Base-by-base conservation (phyloP, 2,888 invertebrate genomes). In the Diplolepis rosae region DNA sequence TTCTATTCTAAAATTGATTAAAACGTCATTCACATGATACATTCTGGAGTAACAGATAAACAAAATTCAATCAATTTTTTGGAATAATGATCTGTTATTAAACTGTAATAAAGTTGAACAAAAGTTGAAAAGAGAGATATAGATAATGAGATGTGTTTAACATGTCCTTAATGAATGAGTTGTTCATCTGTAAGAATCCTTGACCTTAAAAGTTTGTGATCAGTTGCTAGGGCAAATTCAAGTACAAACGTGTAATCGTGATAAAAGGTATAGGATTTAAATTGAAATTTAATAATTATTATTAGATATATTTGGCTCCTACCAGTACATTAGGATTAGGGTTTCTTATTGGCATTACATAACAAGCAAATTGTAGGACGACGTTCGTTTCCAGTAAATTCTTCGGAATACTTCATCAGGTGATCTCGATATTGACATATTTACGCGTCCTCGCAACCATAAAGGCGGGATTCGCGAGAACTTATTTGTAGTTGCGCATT, bases 261-360 rank as follows among this genome's bases (percentile, higher is more conserved):
- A 39, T 39, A n/a, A 39, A 39, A 39, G 39, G 39, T n/a, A 6
- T 18, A 11, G 28, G 24, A 13, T 27, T 51, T 28, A 24, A 48
- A n/a, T 13, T n/a, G n/a, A 24, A 18, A 13, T 13, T 4, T 0
- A 4, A 13, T 22, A 42, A 66, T 45, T 42, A 54, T 11, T 32
- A 27, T 18, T 2, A 30, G 50, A 13, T 65, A 54, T 2, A 27
- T 15, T 27, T 54, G n/a, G 11, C 13, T 22, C 71, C 77, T 76
- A 84, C 84, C 80, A 78, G 79, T 68, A 77, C 73, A 78, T 75
- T 77, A 72, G 79, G 79, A 76, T 82, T 84, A 74, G 72, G 81
- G 76, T 77, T 84, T 79, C 84, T 85, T 81, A 86, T 83, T 85
- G 88, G 87, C 88, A 88, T 88, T 76, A 87, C 87, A 88, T 87